These are phyloP conservation scores for Stramonita haemastoma DNA, from an alignment of 2,888 invertebrate genomes.

Conservation along the genomic window DNA sequence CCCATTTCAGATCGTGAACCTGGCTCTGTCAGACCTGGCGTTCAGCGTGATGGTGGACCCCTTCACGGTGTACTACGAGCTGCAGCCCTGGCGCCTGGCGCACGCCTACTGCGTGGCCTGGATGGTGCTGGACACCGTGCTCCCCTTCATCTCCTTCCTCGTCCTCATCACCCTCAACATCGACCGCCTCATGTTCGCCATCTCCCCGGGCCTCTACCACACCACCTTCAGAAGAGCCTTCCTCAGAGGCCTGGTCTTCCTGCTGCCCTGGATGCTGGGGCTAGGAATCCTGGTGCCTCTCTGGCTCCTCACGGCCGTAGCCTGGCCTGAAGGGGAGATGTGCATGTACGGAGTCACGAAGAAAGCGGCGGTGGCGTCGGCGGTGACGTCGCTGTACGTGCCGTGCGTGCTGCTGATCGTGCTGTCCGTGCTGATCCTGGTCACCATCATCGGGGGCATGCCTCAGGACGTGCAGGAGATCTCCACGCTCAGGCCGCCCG, in stretches of 20 bases:
- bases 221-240: slow-evolving; percentile 28
- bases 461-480: slow-evolving; percentile 44
- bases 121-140: slow-evolving; percentile 51
- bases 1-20: slow-evolving; percentile 38
- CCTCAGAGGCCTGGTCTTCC: slow-evolving; percentile 34
- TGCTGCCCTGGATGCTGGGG: slow-evolving; percentile 50
- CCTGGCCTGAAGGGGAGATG: slow-evolving; percentile 42
- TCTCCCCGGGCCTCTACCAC: slow-evolving; percentile 47
- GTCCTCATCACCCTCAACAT: slow-evolving; percentile 49
- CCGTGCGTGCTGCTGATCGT: slow-evolving; percentile 50
- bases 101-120: slow-evolving; percentile 51
- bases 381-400: slow-evolving; percentile 50
- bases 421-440: slow-evolving; percentile 49
- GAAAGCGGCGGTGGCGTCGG: slow-evolving; percentile 48
- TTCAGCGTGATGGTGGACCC: slow-evolving; percentile 51
- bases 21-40: slow-evolving; percentile 45
- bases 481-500: neutral
- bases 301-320: slow-evolving; percentile 51
- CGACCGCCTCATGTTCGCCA: slow-evolving; percentile 51
- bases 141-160: slow-evolving; percentile 51
- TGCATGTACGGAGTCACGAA: slow-evolving; percentile 53
- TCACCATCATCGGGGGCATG: slow-evolving; percentile 51
- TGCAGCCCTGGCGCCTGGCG: slow-evolving; percentile 50
- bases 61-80: slow-evolving; percentile 52
- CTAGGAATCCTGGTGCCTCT: slow-evolving; percentile 45